Conservation (phyloP, 2,888 invertebrate genomes). For the Trissolcus brochymenae region DNA sequence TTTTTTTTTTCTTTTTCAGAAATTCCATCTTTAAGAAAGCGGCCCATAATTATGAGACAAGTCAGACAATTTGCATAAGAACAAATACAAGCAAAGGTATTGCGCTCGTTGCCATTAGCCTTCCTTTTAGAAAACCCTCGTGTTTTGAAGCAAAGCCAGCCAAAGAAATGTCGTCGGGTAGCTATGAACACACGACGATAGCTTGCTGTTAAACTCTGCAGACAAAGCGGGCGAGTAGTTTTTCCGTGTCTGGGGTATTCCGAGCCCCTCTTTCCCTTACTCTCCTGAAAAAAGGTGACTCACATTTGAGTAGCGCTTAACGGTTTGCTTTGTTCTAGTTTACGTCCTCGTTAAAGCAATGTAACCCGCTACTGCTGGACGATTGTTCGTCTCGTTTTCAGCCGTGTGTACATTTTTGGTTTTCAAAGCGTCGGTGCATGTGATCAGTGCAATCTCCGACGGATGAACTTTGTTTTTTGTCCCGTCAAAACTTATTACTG, state of each 20-base stretch:
- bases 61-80: constrained; percentile 43
- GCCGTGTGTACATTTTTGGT: neutral
- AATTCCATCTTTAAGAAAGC: constrained; percentile 10
- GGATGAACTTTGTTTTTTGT: neutral
- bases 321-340: constrained; percentile 58
- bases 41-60: constrained; percentile 19
- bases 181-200: constrained; percentile 41
- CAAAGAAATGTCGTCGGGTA: constrained; percentile 41
- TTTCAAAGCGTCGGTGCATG: constrained; percentile 7
- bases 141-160: constrained; percentile 26
- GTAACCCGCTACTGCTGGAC: constrained; percentile 11
- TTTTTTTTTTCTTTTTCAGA: constrained; percentile 1
- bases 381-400: constrained; percentile 10
- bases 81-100: constrained; percentile 38
- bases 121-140: constrained; percentile 37
- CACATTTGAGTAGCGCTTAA: constrained; percentile 62
- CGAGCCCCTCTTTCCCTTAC: constrained; percentile 6
- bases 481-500: neutral
- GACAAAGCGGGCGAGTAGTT: constrained; percentile 51
- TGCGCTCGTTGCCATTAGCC: constrained; percentile 33
- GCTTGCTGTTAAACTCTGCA: constrained; percentile 29
- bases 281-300: constrained; percentile 43
- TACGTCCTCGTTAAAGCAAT: constrained; percentile 10
- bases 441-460: neutral
- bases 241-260: constrained; percentile 53